Conservation (phyloP, 2,888 invertebrate genomes). For the Diploptera punctata region DNA sequence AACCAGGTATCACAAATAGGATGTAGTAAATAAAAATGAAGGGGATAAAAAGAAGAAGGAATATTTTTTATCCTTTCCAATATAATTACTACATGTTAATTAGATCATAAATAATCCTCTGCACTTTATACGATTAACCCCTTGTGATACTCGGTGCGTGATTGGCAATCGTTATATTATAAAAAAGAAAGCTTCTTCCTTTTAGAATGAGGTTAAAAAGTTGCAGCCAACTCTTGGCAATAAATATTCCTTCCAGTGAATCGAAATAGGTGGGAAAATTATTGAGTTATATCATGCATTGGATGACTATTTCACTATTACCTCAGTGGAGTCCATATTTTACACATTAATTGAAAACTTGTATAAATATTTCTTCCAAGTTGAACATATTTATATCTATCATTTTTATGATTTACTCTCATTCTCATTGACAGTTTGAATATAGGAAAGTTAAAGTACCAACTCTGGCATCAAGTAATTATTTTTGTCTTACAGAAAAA, state of each 20-base stretch:
- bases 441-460: too few species aligned
- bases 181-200: neutral
- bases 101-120: constrained; percentile 29
- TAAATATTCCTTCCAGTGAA: neutral
- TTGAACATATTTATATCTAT: too few species aligned
- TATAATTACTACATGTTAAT: constrained; percentile 39
- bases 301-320: neutral
- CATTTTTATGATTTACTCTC: too few species aligned
- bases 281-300: neutral
- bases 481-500: too few species aligned
- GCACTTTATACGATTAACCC: constrained; percentile 4
- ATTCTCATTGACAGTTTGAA: too few species aligned
- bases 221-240: neutral
- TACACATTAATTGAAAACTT: too few species aligned
- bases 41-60: neutral
- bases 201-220: neutral
- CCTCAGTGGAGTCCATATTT: neutral
- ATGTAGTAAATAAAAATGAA: constrained; percentile 6
- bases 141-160: neutral
- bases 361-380: too few species aligned
- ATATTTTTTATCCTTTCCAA: constrained; percentile 28
- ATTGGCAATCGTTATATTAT: constrained; percentile 24
- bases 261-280: neutral
- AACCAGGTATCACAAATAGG: neutral
- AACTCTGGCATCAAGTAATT: too few species aligned